Percentiles rank a stretch among this genome's conserved stretches.
phyloP scores from a whole-genome alignment of 1,140 invertebrate genomes.

The Homalodisca vitripennis region DNA sequence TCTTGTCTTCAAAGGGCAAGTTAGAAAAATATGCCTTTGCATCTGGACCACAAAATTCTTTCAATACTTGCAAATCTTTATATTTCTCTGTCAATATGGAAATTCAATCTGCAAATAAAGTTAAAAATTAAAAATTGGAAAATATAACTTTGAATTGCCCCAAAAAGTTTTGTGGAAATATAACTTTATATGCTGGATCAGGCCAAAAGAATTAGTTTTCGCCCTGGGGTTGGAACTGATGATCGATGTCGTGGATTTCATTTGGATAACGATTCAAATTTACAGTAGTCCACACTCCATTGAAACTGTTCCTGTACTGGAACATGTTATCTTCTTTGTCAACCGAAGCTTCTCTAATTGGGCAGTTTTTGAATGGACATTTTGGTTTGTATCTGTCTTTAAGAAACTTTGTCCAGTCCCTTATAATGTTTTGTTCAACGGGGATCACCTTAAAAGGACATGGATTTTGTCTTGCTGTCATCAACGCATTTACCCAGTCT shows the following conservation, averaged over 20 bases:
- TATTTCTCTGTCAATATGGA: background rate
- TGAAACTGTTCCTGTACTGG: slow-evolving; percentile 23
- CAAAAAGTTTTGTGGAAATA: background rate
- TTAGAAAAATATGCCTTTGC: background rate
- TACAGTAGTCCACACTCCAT: slow-evolving; percentile 15
- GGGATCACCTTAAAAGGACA: slow-evolving; percentile 25
- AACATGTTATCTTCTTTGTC: slow-evolving; percentile 26
- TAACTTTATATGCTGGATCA: background rate
- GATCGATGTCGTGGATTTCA: background rate
- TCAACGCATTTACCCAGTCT: slow-evolving; percentile 23
- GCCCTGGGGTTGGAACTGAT: background rate
- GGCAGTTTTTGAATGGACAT: slow-evolving; percentile 27
- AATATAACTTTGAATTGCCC: background rate
- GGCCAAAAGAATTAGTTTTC: background rate
- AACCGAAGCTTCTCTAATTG: slow-evolving; percentile 18
- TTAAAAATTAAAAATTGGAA: background rate
- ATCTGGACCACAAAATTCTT: background rate
- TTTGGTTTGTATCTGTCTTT: slow-evolving; percentile 6
- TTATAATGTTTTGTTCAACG: slow-evolving; percentile 17
- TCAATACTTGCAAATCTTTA: background rate
- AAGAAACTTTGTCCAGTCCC: slow-evolving; percentile 24
- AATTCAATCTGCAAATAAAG: background rate
- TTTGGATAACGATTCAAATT: background rate
- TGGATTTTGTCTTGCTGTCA: slow-evolving; percentile 26
- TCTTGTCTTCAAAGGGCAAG: background rate